phyloP scores from a whole-genome alignment of 2,113 vertebrate genomes.

The Platichthys stellatus region DNA sequence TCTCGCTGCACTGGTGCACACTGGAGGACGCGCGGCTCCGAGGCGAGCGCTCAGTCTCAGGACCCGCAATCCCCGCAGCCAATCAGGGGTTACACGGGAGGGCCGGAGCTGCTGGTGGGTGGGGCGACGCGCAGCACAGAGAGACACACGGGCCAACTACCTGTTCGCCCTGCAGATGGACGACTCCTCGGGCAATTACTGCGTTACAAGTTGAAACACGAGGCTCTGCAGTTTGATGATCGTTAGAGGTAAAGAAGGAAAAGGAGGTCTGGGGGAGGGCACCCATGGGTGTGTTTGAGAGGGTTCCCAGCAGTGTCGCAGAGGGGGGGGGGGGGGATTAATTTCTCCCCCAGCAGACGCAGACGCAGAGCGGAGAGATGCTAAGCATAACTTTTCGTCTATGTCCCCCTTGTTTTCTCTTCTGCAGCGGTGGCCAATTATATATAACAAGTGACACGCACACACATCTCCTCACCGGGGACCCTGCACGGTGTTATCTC shows the following conservation, averaged over 20 bases:
- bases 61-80: constrained; percentile 84
- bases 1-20: constrained; percentile 78
- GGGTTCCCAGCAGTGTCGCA: constrained; percentile 7
- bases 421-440: constrained; percentile 9
- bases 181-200: constrained; percentile 53
- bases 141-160: constrained; percentile 78
- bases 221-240: constrained; percentile 49
- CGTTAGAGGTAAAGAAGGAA: constrained; percentile 20
- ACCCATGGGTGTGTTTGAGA: constrained; percentile 25
- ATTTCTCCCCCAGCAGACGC: constrained; percentile 33
- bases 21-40: constrained; percentile 79
- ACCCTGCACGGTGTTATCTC: not conserved
- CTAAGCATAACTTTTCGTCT: constrained; percentile 34
- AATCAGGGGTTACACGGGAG: constrained; percentile 81
- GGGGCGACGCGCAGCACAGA: constrained; percentile 70
- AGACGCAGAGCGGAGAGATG: not conserved
- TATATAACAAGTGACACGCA: not conserved
- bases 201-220: constrained; percentile 43
- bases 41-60: constrained; percentile 80
- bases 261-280: constrained; percentile 9
- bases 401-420: constrained; percentile 3
- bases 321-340: not conserved
- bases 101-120: constrained; percentile 81
- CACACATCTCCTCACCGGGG: not conserved
- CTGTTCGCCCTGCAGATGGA: constrained; percentile 71